These are phyloP conservation scores for Bibio marci DNA, from an alignment of 2,888 invertebrate genomes.

Conservation along the genomic window DNA sequence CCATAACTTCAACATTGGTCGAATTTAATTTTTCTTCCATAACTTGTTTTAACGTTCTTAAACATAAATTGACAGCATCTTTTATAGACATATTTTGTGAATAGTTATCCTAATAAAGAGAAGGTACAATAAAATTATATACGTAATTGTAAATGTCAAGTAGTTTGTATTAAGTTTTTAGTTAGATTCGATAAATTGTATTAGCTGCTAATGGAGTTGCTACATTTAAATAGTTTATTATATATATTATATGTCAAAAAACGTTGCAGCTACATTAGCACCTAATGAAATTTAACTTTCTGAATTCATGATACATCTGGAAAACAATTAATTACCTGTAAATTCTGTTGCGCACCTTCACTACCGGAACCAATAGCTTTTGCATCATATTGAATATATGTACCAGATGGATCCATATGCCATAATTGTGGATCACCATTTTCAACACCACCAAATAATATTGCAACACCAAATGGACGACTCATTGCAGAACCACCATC, in stretches of 20 bases:
- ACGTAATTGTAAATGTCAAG: not conserved
- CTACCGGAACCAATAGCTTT: constrained; percentile 99
- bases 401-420: constrained; percentile 99
- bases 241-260: too few relatives aligned
- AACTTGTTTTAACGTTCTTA: constrained; percentile 94
- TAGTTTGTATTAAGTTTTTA: too few relatives aligned
- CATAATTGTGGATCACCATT: constrained; percentile 86
- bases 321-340: too few relatives aligned
- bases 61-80: constrained; percentile 79
- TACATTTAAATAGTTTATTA: not conserved
- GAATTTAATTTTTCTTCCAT: constrained; percentile 99
- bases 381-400: constrained; percentile 94
- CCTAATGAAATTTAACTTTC: too few relatives aligned
- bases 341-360: constrained; percentile 95
- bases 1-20: constrained; percentile 93
- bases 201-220: too few relatives aligned
- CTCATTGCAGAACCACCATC: constrained; percentile 91
- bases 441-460: constrained; percentile 86
- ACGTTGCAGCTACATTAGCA: too few relatives aligned
- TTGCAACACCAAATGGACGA: constrained; percentile 96
- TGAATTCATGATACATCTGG: too few relatives aligned
- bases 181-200: too few relatives aligned
- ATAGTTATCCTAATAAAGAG: constrained; percentile 41
- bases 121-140: not conserved
- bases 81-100: constrained; percentile 80